Base-by-base conservation (phyloP, 2,888 invertebrate genomes). In the Acanthopleura granulata region DNA sequence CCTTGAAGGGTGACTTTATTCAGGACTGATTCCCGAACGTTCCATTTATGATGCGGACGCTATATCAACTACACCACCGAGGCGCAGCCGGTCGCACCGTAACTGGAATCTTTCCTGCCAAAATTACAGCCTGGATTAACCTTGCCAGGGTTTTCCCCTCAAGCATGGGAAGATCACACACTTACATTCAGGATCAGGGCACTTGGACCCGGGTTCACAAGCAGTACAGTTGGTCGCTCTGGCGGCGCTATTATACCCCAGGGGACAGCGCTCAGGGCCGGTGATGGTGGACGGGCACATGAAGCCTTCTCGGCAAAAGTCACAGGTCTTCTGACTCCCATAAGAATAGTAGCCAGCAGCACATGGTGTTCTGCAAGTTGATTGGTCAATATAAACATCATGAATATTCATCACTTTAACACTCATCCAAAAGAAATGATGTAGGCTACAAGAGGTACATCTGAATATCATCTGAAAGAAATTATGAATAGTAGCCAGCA, bases 171-270 rank as follows among this genome's bases (percentile, higher is more conserved):
- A 40, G 9, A 40, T 6, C 9, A 9, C 40, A 4, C 3, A 72
- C 75, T 79, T 80, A 87, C 86, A 80, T 81, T 79, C 79, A 27
- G 79, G 77, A 12, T 81, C 80, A 0, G 84, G 84, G 73, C 87
- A 88, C 72, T 82, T 82, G 75, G 79, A 87, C 1, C 89, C 89
- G 15, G 87, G 81, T 73, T 88, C 88, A 82, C 89, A 89, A 0
- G 80, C 82, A 1, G 87, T 89, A 79, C 89, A 89, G 78, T 86
- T 88, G 61, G 82, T 84, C 11, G 84, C 79, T n/a, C 75, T 79
- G 18, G 84, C 85, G 0, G 82, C 81, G 72, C 87, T 88, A 82
- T 88, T 87, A 50, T 78, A 79, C 9, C 89, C 89, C 14, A 75
- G 75, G 0, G 74, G 74, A 78, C 89, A 89, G 12, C 77, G 76